These are phyloP conservation scores for Panagrolaimus sp. DNA, from an alignment of 1,140 invertebrate genomes.

Conservation along the genomic window DNA sequence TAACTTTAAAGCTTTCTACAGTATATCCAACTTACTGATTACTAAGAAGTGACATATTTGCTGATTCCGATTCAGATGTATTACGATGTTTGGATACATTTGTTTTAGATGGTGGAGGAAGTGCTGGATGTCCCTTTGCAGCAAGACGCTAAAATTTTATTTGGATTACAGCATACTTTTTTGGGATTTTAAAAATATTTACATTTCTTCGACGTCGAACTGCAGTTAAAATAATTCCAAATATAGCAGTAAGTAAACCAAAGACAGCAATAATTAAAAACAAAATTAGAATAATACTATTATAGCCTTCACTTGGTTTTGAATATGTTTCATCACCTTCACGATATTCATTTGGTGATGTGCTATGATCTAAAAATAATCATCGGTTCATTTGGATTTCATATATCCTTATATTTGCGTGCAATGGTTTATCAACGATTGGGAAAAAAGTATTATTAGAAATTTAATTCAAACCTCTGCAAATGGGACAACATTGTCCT, in stretches of 20 bases:
- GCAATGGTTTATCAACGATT: too few species aligned
- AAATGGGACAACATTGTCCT: constrained; percentile 3
- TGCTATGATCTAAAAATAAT: constrained; percentile 8
- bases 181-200: not conserved
- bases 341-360: constrained; percentile 11
- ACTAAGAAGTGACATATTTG: not conserved
- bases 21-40: constrained; percentile 10
- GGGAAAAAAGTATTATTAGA: too few species aligned
- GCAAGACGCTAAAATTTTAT: constrained; percentile 7
- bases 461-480: not conserved
- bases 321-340: not conserved
- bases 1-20: too few species aligned
- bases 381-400: not conserved
- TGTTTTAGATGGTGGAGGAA: not conserved
- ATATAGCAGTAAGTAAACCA: not conserved
- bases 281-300: not conserved
- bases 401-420: not conserved
- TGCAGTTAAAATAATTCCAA: not conserved
- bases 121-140: not conserved
- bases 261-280: constrained; percentile 5
- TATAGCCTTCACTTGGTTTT: not conserved
- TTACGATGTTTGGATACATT: not conserved
- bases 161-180: too few species aligned
- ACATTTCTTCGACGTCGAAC: not conserved
- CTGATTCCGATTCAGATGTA: not conserved